A percentile compares a stretch with the other conserved stretches of the same genome.
Evolutionary conservation across 2,797 vertebrate species (phyloP).

Genomic region (Gymnoscopelus microlampas): DNA sequence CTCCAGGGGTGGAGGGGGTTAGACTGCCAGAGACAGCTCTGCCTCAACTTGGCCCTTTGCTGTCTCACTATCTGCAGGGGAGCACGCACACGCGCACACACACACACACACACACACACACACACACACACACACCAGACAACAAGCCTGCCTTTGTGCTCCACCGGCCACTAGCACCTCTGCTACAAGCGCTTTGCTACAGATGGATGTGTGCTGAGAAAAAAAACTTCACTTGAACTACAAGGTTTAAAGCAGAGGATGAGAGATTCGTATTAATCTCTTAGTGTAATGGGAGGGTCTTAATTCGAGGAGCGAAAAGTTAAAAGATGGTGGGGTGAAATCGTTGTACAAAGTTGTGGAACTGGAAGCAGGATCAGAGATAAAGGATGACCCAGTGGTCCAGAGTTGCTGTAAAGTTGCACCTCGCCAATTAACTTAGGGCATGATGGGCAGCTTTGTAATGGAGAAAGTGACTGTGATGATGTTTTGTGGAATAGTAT

Average conservation of each 20-base stretch:
- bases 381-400: background rate
- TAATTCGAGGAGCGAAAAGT: constrained; percentile 2
- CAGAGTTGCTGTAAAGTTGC: background rate
- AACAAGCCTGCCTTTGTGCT: constrained; percentile 83
- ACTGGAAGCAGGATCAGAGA: background rate
- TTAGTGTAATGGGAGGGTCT: constrained; percentile 10
- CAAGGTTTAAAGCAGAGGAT: constrained; percentile 26
- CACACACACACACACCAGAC: constrained; percentile 67
- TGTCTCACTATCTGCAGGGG: constrained; percentile 78
- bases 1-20: constrained; percentile 82
- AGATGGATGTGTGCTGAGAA: constrained; percentile 49
- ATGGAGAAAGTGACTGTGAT: too few species aligned
- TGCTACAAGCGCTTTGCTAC: constrained; percentile 45
- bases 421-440: background rate
- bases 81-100: constrained; percentile 50
- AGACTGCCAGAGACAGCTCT: constrained; percentile 60
- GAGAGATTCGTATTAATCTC: constrained; percentile 19
- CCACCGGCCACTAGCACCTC: constrained; percentile 43
- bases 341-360: background rate
- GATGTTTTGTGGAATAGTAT: too few species aligned
- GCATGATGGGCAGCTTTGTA: too few species aligned
- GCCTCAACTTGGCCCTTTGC: constrained; percentile 66
- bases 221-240: constrained; percentile 43
- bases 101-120: constrained; percentile 2
- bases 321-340: background rate